Conservation (phyloP, 2,797 vertebrate species). For the Carcharodon carcharias region DNA sequence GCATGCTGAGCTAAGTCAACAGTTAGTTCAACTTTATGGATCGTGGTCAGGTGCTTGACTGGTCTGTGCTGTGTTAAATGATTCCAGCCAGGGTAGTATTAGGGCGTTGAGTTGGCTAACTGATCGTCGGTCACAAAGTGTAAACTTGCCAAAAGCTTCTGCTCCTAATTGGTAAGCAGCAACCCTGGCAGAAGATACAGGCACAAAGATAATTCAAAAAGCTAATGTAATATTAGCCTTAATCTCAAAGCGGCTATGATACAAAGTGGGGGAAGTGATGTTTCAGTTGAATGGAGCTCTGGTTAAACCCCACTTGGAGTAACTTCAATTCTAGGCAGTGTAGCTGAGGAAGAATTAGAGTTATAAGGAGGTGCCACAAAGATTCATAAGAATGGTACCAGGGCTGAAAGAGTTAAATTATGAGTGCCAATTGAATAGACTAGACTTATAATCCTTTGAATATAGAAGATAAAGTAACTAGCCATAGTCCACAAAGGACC, state of each 20-base stretch:
- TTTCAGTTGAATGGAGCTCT: not conserved
- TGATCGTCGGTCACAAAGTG: not conserved
- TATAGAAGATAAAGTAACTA: too few relatives aligned
- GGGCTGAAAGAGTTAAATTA: too few relatives aligned
- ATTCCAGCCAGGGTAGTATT: not conserved
- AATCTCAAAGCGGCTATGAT: not conserved
- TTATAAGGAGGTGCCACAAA: not conserved
- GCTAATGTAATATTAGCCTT: not conserved
- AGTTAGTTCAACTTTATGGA: not conserved
- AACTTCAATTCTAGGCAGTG: not conserved
- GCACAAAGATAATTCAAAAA: not conserved
- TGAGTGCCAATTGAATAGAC: too few relatives aligned
- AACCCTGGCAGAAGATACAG: not conserved
- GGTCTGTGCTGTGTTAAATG: not conserved
- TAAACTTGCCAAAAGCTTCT: not conserved
- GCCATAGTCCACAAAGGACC: too few relatives aligned
- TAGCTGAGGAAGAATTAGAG: not conserved
- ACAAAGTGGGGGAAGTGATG: too few relatives aligned
- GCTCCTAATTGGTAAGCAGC: not conserved
- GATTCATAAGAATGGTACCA: not conserved
- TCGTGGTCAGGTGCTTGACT: not conserved
- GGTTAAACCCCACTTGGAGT: not conserved
- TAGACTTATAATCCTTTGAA: too few relatives aligned
- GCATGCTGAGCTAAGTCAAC: not conserved
- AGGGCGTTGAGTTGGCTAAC: not conserved